Base-by-base conservation (phyloP, 2,113 vertebrate species). In the Dasypus novemcinctus region DNA sequence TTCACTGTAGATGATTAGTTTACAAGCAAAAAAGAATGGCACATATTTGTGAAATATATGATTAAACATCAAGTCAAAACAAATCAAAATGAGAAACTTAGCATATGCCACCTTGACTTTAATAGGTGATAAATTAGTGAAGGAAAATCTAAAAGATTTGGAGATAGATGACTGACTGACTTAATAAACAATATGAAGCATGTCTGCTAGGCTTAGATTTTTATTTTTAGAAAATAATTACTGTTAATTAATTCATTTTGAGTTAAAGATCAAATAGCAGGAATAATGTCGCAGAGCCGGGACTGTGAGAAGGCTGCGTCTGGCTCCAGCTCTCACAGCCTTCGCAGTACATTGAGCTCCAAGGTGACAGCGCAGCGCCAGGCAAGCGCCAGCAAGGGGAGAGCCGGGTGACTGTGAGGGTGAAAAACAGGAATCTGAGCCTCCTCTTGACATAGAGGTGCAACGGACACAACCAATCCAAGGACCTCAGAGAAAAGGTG, bases 181-280 rank as follows among this genome's bases (percentile, higher is more conserved):
- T n/a, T n/a, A 92, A 92, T n/a, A 89, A 96, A 88, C 57, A 90
- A 41, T 68, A 6, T 0, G 0, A 61, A 85, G 64, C 69, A 81
- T 88, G 96, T 88, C 10, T 80, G 95, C 96, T 94, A 68, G 91
- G 9, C 59, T 66, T 64, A 64, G 81, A 97, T 75, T 95, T 96
- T 68, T 13, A 95, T 83, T 90, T 96, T 96, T 93, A n/a, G 95
- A 33, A 92, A 81, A 86, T 93, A 97, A 96, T 97, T 97, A 41
- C 90, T 93, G 75, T 80, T 97, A 95, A 97, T 98, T 79, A 97
- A 95, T 96, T 90, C 90, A 61, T 97, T 86, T 81, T 91, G 57
- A 1, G 0, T 27, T 96, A 92, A 95, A 95, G 72, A 96, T 96
- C 21, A 46, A 68, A 72, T 49, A 49, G 46, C 8, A 49, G 11